phyloP scores from a whole-genome alignment of 2,113 vertebrate genomes.

The Etheostoma spectabile region DNA sequence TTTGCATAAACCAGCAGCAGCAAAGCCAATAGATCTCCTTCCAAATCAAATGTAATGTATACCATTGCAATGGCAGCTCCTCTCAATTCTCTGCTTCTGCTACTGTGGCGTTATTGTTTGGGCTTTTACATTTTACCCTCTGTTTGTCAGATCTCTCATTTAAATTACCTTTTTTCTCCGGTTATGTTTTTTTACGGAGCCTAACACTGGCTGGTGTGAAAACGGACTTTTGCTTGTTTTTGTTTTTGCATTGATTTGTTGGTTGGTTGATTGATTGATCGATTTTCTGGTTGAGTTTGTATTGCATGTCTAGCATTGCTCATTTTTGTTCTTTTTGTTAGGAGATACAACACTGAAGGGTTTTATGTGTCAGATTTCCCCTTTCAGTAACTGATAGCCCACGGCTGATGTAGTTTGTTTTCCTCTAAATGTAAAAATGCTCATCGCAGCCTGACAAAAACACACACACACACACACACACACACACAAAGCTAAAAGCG shows the following conservation, averaged over 20 bases:
- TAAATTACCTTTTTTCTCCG: constrained; percentile 46
- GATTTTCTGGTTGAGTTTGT: constrained; percentile 70
- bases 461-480: too few relatives aligned
- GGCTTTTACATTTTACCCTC: constrained; percentile 21
- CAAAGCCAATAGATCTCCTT: constrained; percentile 78
- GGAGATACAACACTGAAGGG: constrained; percentile 80
- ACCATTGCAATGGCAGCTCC: constrained; percentile 81
- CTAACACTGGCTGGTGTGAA: constrained; percentile 64
- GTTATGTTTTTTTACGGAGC: constrained; percentile 63
- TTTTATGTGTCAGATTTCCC: constrained; percentile 70
- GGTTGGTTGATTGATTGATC: constrained; percentile 54
- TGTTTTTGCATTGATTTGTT: constrained; percentile 61
- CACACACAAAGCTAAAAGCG: not conserved
- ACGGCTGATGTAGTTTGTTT: constrained; percentile 47
- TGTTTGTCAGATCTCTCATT: constrained; percentile 51
- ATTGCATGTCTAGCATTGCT: constrained; percentile 79
- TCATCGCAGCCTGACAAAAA: not conserved
- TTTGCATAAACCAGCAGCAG: constrained; percentile 75
- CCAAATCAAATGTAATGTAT: constrained; percentile 76
- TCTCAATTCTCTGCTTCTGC: constrained; percentile 63
- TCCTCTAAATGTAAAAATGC: constrained; percentile 19
- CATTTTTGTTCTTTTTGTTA: constrained; percentile 39
- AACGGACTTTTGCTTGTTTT: constrained; percentile 61
- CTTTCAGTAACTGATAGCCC: constrained; percentile 58
- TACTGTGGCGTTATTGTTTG: constrained; percentile 52